Base-by-base conservation (phyloP, 2,888 invertebrate genomes). In the Nudaria mundana region DNA sequence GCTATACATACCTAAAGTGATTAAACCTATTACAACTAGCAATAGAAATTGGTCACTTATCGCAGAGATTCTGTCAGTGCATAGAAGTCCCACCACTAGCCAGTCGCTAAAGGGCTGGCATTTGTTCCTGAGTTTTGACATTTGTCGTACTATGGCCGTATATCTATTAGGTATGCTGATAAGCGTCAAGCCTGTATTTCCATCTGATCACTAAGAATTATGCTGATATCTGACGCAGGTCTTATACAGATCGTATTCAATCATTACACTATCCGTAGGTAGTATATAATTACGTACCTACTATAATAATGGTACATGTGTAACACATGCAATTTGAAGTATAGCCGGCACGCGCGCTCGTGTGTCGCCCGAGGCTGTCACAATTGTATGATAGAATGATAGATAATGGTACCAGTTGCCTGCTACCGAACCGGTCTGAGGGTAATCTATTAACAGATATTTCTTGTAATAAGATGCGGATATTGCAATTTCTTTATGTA, bases 251-350 rank as follows among this genome's bases (percentile, higher is more conserved):
- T 46, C 56, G 50, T 60, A 65, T 75, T 70, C 63, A 70, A 68
- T 71, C 57, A 57, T 53, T 54, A 49, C 60, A 61, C 65, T 68
- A 66, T 67, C 63, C 51, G 41, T 34, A 26, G 40, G 42, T 40
- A 35, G 43, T 43, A 32, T 48, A 56, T n/a, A 54, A 64, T 65
- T 53, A 52, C 44, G 38, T 37, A 37, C 44, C 45, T 26, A 32
- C 50, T 53, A n/a, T n/a, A n/a, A n/a, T n/a, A 60, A 64, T 68
- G 66, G n/a, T n/a, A n/a, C n/a, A 65, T 58, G 57, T 48, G 62
- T 62, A 64, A 72, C 73, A 58, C 60, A 53, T 52, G 50, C 50
- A 59, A 48, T 49, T 55, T 42, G 54, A 50, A 23, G 5, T 26
- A 47, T 26, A 34, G 32, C 12, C 24, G 30, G 37, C 37, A 33